phyloP scores from a whole-genome alignment of 2,888 invertebrate genomes.

The Apotomis turbidana region DNA sequence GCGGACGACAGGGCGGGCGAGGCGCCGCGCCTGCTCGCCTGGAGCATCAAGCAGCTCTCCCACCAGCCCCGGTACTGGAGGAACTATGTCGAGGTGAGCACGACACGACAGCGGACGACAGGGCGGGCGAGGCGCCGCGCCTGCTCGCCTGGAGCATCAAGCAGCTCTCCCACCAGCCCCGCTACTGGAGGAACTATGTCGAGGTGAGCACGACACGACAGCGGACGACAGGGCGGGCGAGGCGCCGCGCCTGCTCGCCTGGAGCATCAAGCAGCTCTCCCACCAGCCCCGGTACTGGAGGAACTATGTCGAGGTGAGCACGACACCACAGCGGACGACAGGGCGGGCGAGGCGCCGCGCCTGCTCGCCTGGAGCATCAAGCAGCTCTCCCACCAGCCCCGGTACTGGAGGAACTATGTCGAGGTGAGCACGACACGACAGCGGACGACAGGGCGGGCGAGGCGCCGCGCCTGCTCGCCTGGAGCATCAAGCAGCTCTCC shows the following conservation, averaged over 20 bases:
- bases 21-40: slow-evolving; percentile 90
- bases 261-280: slow-evolving; percentile 86
- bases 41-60: slow-evolving; percentile 86
- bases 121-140: slow-evolving; percentile 91
- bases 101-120: no score
- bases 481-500: slow-evolving; percentile 86
- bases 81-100: slow-evolving; percentile 15
- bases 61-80: slow-evolving; percentile 31
- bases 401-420: slow-evolving; percentile 29
- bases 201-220: no score
- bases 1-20: no score
- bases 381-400: slow-evolving; percentile 62
- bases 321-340: no score
- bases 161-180: slow-evolving; percentile 62
- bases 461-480: slow-evolving; percentile 90
- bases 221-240: no score
- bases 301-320: slow-evolving; percentile 15
- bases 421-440: no score
- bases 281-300: slow-evolving; percentile 31
- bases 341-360: slow-evolving; percentile 91
- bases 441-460: no score
- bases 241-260: slow-evolving; percentile 90
- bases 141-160: slow-evolving; percentile 91
- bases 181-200: slow-evolving; percentile 29
- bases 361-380: slow-evolving; percentile 91